Conservation (phyloP, 2,797 vertebrate genomes). For the Anableps anableps region DNA sequence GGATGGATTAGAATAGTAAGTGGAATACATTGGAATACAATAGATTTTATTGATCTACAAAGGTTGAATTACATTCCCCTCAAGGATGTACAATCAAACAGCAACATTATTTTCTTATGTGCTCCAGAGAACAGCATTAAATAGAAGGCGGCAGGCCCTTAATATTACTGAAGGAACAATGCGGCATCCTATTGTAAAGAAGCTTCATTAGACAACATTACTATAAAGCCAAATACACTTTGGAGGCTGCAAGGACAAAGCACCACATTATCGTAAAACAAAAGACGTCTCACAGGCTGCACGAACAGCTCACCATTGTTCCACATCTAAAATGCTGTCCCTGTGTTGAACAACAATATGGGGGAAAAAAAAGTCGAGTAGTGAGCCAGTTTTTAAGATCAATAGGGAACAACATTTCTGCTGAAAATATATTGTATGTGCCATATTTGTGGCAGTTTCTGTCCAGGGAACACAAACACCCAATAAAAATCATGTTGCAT, state of each 20-base stretch:
- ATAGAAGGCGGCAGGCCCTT: slow-evolving; percentile 40
- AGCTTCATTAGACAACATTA: slow-evolving; percentile 24
- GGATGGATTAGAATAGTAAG: slow-evolving; percentile 73
- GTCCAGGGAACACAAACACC: not conserved
- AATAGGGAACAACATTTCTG: not conserved
- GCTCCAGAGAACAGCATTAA: slow-evolving; percentile 20
- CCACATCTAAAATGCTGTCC: slow-evolving; percentile 2
- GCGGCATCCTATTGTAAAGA: slow-evolving; percentile 17
- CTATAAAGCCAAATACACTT: slow-evolving; percentile 36
- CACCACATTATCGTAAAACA: slow-evolving; percentile 29
- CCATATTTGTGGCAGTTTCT: not conserved
- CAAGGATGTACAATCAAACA: slow-evolving; percentile 47
- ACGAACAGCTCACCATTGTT: slow-evolving; percentile 23
- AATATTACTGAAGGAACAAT: slow-evolving; percentile 17
- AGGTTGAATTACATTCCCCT: slow-evolving; percentile 65
- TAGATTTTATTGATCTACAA: slow-evolving; percentile 72
- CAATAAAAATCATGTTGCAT: not conserved
- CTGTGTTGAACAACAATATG: slow-evolving; percentile 3
- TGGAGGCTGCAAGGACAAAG: slow-evolving; percentile 27
- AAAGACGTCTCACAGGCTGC: slow-evolving; percentile 24
- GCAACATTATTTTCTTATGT: slow-evolving; percentile 25
- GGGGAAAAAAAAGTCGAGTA: not conserved
- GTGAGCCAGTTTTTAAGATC: not conserved
- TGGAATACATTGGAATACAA: slow-evolving; percentile 72
- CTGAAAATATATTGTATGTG: not conserved